These are phyloP conservation scores for Dallia pectoralis DNA, from an alignment of 2,797 vertebrate species.

Conservation along the genomic window DNA sequence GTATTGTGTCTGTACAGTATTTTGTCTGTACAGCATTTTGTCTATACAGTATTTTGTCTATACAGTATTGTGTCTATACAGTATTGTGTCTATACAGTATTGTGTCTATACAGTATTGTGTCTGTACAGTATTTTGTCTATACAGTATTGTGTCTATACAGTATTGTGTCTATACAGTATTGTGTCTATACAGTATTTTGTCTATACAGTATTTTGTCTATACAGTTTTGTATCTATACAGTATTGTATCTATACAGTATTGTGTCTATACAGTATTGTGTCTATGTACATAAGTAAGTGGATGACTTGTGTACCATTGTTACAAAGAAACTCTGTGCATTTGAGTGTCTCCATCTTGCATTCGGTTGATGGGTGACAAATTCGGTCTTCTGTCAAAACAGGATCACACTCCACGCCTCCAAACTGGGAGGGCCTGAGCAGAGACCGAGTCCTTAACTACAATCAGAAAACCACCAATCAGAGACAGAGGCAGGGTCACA, in stretches of 20 bases:
- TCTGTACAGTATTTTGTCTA: too few species aligned
- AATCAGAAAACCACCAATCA: conserved; percentile 16
- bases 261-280: background rate
- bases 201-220: background rate
- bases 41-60: too few species aligned
- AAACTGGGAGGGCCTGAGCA: conserved; percentile 84
- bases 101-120: background rate
- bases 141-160: background rate
- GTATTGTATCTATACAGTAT: background rate
- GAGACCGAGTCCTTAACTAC: conserved; percentile 77
- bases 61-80: background rate
- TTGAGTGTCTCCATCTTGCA: conserved; percentile 78
- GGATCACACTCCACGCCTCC: conserved; percentile 77
- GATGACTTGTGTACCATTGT: conserved; percentile 73
- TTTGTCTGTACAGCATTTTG: too few species aligned
- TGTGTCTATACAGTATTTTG: conserved; percentile 3
- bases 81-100: background rate
- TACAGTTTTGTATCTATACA: background rate
- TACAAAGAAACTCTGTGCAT: conserved; percentile 86
- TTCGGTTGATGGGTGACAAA: conserved; percentile 76
- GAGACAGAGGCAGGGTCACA: background rate
- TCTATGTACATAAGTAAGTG: background rate
- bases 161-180: background rate
- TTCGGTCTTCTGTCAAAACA: conserved; percentile 73
- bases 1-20: background rate